A percentile compares a stretch with the other conserved stretches of the same genome.
These are phyloP conservation scores for Drosophila sturtevanti DNA, from an alignment of 1,140 invertebrate genomes.

Conservation along the genomic window DNA sequence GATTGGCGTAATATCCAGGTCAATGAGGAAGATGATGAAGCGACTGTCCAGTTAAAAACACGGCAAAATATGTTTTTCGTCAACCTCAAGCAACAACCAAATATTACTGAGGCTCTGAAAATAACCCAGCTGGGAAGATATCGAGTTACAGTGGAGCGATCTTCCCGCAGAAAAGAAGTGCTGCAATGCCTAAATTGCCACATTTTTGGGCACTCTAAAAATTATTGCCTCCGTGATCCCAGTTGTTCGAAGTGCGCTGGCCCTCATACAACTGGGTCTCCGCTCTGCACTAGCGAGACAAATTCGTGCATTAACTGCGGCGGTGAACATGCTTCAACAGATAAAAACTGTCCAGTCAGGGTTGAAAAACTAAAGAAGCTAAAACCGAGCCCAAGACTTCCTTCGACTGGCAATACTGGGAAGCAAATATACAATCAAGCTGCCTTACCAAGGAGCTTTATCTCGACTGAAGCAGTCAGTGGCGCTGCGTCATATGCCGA, in stretches of 20 bases:
- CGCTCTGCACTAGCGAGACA: conserved; percentile 4
- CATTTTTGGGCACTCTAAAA: conserved; percentile 36
- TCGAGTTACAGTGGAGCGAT: conserved; percentile 12
- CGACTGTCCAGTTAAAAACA: no score
- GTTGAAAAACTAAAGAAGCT: conserved; percentile 6
- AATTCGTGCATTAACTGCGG: conserved; percentile 12
- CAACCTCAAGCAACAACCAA: not conserved
- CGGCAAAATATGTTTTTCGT: not conserved
- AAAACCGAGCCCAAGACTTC: conserved; percentile 18
- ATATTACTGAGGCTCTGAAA: conserved; percentile 2
- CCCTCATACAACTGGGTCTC: conserved; percentile 5
- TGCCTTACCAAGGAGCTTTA: not conserved
- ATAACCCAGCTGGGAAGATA: conserved; percentile 22
- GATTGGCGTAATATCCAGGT: conserved; percentile 12
- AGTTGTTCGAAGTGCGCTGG: conserved; percentile 27
- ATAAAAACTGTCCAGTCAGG: conserved; percentile 13
- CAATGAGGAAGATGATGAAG: conserved; percentile 5
- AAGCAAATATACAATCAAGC: not conserved
- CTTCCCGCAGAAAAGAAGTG: conserved; percentile 21
- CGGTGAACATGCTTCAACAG: conserved; percentile 6
- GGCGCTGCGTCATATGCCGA: conserved; percentile 12
- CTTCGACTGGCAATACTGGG: not conserved
- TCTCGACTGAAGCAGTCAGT: conserved; percentile 11
- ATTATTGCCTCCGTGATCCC: conserved; percentile 23
- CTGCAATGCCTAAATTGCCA: conserved; percentile 27